Percentiles rank a stretch among this genome's conserved stretches.
Evolutionary conservation across 1,140 invertebrate species (phyloP).

Genomic region (Brachionus plicatilis): DNA sequence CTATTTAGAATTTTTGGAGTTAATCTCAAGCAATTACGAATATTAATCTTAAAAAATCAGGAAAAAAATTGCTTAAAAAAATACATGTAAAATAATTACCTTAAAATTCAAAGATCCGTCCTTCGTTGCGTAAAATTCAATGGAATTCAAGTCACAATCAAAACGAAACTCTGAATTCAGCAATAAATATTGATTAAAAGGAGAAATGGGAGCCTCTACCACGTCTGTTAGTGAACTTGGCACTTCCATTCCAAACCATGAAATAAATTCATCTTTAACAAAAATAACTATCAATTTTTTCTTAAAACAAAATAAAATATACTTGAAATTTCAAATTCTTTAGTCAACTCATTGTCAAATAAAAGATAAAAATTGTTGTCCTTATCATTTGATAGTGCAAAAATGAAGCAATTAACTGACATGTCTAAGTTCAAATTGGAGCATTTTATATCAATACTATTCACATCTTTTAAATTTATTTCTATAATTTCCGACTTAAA

Average conservation of each 20-base stretch:
- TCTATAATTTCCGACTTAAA: neutral
- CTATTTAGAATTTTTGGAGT: too few relatives aligned
- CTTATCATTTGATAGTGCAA: neutral
- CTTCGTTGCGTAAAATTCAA: neutral
- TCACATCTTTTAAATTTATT: neutral
- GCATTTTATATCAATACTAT: neutral
- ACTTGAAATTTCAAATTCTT: neutral
- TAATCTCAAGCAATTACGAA: too few relatives aligned
- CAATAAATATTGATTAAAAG: neutral
- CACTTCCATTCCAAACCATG: neutral
- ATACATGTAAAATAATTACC: neutral
- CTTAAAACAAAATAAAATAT: neutral
- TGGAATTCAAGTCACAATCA: neutral
- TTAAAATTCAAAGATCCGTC: neutral
- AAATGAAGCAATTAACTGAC: neutral
- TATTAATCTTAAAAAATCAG: too few relatives aligned
- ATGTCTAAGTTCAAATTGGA: neutral
- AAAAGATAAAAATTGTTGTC: neutral
- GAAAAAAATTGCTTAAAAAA: too few relatives aligned
- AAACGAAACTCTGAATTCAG: neutral
- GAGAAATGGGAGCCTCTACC: neutral
- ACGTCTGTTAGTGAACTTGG: neutral
- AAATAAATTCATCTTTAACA: neutral
- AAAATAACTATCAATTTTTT: neutral
- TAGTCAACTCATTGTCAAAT: neutral